These are phyloP conservation scores for Picathartes gymnocephalus DNA, from an alignment of 2,113 vertebrate genomes.

Conservation along the genomic window DNA sequence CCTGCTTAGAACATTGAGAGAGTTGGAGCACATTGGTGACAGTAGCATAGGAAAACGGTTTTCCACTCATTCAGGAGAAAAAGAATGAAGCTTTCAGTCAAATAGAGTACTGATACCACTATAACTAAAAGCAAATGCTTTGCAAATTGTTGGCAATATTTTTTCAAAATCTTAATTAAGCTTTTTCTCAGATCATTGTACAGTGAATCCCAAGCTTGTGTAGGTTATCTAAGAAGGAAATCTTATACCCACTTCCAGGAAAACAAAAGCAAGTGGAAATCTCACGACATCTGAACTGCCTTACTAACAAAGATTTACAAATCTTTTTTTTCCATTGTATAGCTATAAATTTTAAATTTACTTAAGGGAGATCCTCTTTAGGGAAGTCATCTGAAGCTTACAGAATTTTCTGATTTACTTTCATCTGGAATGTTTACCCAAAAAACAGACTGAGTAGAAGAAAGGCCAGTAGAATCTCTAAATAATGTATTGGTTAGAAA, in stretches of 20 bases:
- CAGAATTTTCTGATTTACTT: neutral
- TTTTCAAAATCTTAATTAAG: neutral
- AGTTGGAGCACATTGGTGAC: fast-evolving
- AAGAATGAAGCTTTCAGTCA: neutral
- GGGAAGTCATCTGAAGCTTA: neutral
- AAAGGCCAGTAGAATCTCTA: neutral
- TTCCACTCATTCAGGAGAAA: neutral
- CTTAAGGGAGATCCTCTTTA: neutral
- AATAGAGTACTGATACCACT: neutral
- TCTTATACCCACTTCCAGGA: neutral
- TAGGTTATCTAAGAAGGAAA: neutral
- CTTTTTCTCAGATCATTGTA: neutral
- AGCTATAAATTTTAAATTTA: neutral
- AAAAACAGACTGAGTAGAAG: neutral
- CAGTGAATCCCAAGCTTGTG: neutral
- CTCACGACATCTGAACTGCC: neutral
- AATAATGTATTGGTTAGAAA: neutral
- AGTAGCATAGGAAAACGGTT: neutral
- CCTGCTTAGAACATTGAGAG: neutral
- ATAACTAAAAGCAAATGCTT: neutral
- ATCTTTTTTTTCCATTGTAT: fast-evolving
- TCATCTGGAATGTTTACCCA: neutral
- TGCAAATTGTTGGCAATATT: neutral
- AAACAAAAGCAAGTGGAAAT: neutral
- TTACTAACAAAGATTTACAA: neutral